Evolutionary conservation across 92 coral and sea anemone species (phyloP), one percentile per base, ranked within the genome.

Genomic region (Diadumene lineata): DNA sequence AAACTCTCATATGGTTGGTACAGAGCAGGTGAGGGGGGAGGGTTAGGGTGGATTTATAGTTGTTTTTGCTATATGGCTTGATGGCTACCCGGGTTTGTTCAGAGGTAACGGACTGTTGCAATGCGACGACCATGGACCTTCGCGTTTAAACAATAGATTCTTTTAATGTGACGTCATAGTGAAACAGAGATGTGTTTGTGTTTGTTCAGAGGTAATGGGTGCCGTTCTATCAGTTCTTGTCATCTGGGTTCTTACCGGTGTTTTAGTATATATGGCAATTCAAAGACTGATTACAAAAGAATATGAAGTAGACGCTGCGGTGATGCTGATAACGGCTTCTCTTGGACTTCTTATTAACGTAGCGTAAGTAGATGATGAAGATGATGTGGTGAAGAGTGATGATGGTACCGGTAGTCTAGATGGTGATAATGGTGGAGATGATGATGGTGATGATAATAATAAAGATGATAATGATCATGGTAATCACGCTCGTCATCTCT

Each of bases 1-100:
- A 93, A 84, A 24, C 81, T 91, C 22, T 91, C 98, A 1, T 94
- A 82, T 71, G 98, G 98, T 21, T 94, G 97, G 97, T 90, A 94
- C 58, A 84, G 98, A 18, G 98, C 98, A 72, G 98, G 31, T 18
- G 48, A 55, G 68, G 7, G 9, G 75, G 66, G 70, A 60, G 75
- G 75, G 2, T 15, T 64, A 74, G 43, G 1, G 11, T 50, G 55
- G 15, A 10, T 73, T 0, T 16, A 18, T 50, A 8, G 16, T 73
- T 57, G 17, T 17, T 4, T 38, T 22, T 0, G 16, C 33, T 11
- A 7, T 64, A 64, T 31, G 34, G 48, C 7, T 38, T 38, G 48
- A 6, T 38, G n/a, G n/a, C n/a, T n/a, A n/a, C n/a, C n/a, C n/a
- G n/a, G n/a, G n/a, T n/a, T n/a, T n/a, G n/a, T n/a, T n/a, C n/a